A percentile compares a stretch with the other conserved stretches of the same genome.
phyloP scores from a whole-genome alignment of 1,140 invertebrate species.

The Brachionus manjavacas region DNA sequence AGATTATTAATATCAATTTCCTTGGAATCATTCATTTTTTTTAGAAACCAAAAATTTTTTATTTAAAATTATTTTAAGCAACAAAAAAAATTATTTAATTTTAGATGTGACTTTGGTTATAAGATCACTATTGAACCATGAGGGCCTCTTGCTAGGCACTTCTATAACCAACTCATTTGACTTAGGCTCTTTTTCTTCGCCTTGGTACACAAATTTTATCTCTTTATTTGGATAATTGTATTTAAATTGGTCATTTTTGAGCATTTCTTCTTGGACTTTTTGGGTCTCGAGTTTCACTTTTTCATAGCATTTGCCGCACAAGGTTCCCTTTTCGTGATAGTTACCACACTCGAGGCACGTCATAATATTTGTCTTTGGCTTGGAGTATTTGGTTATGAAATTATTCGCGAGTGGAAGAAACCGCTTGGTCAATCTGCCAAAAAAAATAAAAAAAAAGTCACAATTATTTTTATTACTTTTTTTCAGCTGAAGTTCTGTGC shows the following conservation, averaged over 20 bases:
- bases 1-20: not conserved
- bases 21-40: not conserved
- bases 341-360: constrained; percentile 4
- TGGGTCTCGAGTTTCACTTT: constrained; percentile 27
- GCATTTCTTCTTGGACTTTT: constrained; percentile 26
- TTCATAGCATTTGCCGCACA: constrained; percentile 32
- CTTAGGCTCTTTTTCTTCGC: not conserved
- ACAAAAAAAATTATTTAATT: not conserved
- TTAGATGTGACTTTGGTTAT: not conserved
- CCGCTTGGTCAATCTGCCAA: not conserved
- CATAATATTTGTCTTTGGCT: constrained; percentile 37
- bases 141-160: not conserved
- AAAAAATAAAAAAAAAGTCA: not conserved
- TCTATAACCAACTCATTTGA: not conserved
- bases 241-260: not conserved
- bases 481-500: constrained; percentile 28
- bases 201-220: constrained; percentile 17
- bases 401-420: constrained; percentile 24
- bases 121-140: constrained; percentile 4
- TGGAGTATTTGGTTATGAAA: constrained; percentile 38
- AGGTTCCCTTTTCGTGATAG: constrained; percentile 32
- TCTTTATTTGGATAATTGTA: not conserved
- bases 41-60: not conserved
- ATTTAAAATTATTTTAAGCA: not conserved
- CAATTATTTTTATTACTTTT: not conserved